Percentiles rank a stretch among this genome's conserved stretches.
These are phyloP conservation scores for Acropternis orthonyx DNA, from an alignment of 2,797 vertebrate genomes.

Conservation along the genomic window DNA sequence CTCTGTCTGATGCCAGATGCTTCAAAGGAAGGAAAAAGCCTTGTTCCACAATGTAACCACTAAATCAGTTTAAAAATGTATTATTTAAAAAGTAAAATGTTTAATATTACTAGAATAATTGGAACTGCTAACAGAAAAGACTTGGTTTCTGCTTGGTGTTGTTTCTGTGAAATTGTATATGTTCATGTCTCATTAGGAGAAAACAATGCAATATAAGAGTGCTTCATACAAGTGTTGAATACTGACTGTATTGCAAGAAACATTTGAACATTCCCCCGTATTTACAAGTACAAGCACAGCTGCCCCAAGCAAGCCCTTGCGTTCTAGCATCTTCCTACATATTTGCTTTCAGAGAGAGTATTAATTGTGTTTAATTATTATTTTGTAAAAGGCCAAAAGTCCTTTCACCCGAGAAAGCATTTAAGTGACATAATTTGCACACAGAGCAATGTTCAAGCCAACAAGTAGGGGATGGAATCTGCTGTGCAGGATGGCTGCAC, in stretches of 20 bases:
- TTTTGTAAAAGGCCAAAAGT: not conserved
- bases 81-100: not conserved
- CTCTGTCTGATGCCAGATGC: not conserved
- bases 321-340: not conserved
- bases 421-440: not conserved
- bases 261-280: not conserved
- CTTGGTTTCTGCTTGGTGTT: not conserved
- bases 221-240: not conserved
- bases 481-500: not conserved
- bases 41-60: not conserved
- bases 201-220: not conserved
- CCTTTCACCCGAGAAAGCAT: not conserved
- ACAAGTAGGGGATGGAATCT: not conserved
- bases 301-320: not conserved
- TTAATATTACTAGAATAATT: conserved; percentile 3
- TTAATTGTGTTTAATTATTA: not conserved
- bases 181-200: not conserved
- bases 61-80: not conserved
- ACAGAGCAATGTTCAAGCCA: not conserved
- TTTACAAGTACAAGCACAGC: not conserved
- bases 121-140: not conserved
- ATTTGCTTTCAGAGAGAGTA: not conserved
- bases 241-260: not conserved
- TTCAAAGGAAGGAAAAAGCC: not conserved
- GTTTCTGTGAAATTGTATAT: not conserved